Percentiles rank a stretch among this genome's conserved stretches.
These are phyloP conservation scores for Silurus glanis DNA, from an alignment of 2,113 vertebrate species.

Conservation along the genomic window DNA sequence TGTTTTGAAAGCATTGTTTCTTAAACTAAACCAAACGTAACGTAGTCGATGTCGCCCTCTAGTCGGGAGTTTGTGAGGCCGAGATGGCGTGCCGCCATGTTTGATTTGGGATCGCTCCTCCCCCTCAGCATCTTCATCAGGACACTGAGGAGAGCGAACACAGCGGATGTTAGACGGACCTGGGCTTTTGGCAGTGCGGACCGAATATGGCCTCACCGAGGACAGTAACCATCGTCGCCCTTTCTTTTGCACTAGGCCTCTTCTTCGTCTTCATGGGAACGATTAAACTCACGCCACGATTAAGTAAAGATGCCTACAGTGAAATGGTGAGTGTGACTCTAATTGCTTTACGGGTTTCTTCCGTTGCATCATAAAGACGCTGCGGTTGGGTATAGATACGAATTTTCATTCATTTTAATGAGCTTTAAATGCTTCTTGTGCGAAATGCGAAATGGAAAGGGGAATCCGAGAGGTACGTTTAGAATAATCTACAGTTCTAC, in stretches of 20 bases:
- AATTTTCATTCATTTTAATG: not conserved
- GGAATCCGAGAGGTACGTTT: not conserved
- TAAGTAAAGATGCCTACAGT: conserved; percentile 94
- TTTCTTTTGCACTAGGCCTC: conserved; percentile 90
- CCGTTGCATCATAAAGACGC: not conserved
- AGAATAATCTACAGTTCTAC: not conserved
- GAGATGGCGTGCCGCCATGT: conserved; percentile 51
- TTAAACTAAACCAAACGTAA: too few species aligned
- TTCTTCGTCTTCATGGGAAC: conserved; percentile 99
- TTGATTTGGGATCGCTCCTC: conserved; percentile 57
- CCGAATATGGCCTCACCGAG: conserved; percentile 87
- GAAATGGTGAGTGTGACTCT: conserved; percentile 88
- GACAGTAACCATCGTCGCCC: conserved; percentile 89
- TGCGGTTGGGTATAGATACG: not conserved
- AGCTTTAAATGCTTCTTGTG: not conserved
- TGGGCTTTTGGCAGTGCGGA: conserved; percentile 14
- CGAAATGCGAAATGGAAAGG: not conserved
- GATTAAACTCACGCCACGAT: conserved; percentile 92
- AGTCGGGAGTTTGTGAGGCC: conserved; percentile 69
- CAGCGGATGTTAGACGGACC: conserved; percentile 46
- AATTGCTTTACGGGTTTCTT: not conserved
- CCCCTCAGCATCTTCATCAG: conserved; percentile 60
- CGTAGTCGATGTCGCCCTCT: not conserved
- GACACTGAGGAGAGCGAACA: conserved; percentile 39
- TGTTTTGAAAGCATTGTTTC: too few species aligned